A percentile compares a stretch with the other conserved stretches of the same genome.
These are phyloP conservation scores for Thalassarche chlororhynchos DNA, from an alignment of 2,113 vertebrate species.

Conservation along the genomic window DNA sequence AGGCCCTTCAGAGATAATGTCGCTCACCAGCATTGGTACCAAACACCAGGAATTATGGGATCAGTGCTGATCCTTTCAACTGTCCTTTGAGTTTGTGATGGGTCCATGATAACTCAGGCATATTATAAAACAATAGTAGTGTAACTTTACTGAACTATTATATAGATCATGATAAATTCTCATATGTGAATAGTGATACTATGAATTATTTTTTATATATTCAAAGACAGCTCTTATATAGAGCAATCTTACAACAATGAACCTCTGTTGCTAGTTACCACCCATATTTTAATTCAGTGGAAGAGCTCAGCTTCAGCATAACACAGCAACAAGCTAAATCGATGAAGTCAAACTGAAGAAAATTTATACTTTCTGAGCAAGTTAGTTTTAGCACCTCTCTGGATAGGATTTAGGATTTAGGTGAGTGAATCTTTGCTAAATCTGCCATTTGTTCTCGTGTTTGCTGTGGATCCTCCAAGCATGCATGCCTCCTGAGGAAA, in stretches of 20 bases:
- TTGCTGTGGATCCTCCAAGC: background rate
- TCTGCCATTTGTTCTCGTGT: background rate
- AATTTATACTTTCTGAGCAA: background rate
- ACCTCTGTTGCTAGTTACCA: background rate
- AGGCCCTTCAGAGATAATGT: background rate
- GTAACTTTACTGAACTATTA: background rate
- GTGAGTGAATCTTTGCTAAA: background rate
- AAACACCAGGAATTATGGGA: background rate
- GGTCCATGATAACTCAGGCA: background rate
- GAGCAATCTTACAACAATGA: background rate
- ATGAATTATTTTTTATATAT: background rate
- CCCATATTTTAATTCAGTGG: background rate
- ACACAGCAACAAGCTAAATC: background rate
- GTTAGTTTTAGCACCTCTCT: background rate
- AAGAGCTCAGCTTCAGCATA: background rate
- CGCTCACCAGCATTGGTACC: background rate
- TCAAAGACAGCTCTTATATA: background rate
- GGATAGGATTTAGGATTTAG: background rate
- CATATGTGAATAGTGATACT: background rate
- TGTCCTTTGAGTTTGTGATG: background rate
- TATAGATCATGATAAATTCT: background rate
- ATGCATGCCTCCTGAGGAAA: background rate
- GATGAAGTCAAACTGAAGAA: background rate
- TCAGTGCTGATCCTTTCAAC: background rate
- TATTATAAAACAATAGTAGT: background rate